Percentiles rank a stretch among this genome's conserved stretches.
phyloP scores from a whole-genome alignment of 2,113 vertebrate genomes.

The Ceuthmochares aereus region DNA sequence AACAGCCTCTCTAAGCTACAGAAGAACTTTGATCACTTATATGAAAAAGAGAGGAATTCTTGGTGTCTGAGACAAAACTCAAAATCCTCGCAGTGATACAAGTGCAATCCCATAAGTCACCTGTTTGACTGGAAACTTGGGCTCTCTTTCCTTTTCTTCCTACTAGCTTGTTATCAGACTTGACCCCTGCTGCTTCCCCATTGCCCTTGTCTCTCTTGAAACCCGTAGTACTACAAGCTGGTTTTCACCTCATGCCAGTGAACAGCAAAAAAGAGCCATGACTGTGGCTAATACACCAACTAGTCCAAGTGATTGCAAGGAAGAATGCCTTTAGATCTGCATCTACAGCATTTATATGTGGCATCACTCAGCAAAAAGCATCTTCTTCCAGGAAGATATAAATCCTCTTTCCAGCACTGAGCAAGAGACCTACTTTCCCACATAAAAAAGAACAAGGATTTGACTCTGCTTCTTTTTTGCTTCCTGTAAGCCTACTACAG shows the following conservation, averaged over 20 bases:
- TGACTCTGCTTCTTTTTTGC: neutral
- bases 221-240: neutral
- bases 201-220: neutral
- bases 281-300: neutral
- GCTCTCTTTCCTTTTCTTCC: neutral
- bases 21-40: neutral
- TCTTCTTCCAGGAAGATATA: neutral
- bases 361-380: neutral
- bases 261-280: neutral
- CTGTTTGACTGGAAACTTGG: neutral
- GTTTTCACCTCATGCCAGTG: neutral
- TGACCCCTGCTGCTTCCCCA: neutral
- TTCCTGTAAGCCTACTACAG: neutral
- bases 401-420: accelerated
- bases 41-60: neutral
- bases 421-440: neutral
- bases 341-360: neutral
- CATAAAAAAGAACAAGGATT: neutral
- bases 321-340: neutral
- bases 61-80: neutral
- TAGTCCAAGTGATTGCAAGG: neutral
- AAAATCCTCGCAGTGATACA: neutral
- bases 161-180: neutral
- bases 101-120: neutral
- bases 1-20: neutral